These are phyloP conservation scores for Brienomyrus longianalis DNA, from an alignment of 2,113 vertebrate species.

Conservation along the genomic window DNA sequence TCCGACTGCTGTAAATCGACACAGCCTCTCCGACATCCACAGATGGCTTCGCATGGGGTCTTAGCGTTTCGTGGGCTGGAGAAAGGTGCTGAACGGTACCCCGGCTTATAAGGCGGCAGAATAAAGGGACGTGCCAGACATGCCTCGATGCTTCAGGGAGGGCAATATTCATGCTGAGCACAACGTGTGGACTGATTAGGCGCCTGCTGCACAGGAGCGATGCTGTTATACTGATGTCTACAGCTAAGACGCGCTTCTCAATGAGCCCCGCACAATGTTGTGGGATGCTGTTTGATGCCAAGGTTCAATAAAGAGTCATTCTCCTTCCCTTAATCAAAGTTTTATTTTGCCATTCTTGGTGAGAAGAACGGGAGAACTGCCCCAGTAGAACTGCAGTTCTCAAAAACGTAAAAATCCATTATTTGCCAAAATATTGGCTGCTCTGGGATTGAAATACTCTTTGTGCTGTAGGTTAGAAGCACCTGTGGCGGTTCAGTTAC, in stretches of 20 bases:
- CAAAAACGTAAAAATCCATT: background rate
- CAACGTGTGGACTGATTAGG: background rate
- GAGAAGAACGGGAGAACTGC: background rate
- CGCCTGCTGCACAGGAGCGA: background rate
- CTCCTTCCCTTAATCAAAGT: background rate
- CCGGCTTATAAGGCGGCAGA: background rate
- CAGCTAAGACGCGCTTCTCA: background rate
- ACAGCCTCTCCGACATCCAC: background rate
- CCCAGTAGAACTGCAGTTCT: background rate
- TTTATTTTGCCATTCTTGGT: background rate
- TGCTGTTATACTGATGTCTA: background rate
- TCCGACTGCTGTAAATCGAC: background rate
- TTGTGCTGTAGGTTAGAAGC: background rate
- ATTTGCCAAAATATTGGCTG: background rate
- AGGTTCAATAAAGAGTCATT: background rate
- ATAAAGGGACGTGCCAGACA: background rate
- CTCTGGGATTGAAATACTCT: background rate
- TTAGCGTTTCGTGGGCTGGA: background rate
- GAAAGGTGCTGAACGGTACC: background rate
- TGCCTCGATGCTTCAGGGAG: background rate
- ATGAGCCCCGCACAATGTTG: background rate
- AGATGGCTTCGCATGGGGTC: background rate
- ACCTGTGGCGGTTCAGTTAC: background rate
- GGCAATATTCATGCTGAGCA: background rate
- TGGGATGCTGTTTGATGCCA: background rate